phyloP scores from a whole-genome alignment of 2,797 vertebrate genomes.

The Chaetophractus vellerosus region DNA sequence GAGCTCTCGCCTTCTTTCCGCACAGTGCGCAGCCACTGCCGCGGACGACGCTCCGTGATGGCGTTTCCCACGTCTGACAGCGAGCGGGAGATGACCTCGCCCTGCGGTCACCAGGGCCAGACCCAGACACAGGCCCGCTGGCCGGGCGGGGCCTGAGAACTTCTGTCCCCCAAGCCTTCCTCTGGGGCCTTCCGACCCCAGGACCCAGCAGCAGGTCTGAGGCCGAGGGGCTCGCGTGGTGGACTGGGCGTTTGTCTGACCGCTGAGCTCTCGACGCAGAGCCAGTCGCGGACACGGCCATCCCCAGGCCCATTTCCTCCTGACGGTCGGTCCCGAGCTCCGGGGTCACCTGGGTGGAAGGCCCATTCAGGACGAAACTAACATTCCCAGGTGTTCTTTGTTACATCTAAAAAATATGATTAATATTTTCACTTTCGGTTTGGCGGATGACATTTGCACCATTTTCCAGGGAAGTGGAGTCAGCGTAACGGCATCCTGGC shows the following conservation, averaged over 20 bases:
- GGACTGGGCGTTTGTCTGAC: no score
- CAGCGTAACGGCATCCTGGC: no score
- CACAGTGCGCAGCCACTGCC: rapidly evolving
- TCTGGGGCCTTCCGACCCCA: rapidly evolving
- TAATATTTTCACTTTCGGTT: no score
- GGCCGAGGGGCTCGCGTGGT: rapidly evolving
- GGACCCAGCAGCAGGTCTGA: rapidly evolving
- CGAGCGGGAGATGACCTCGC: rapidly evolving
- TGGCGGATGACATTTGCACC: no score
- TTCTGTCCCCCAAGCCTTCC: background rate
- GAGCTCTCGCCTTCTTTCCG: no score
- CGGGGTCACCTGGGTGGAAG: background rate
- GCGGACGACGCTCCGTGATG: rapidly evolving
- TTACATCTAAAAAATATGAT: background rate
- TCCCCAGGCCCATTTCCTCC: rapidly evolving
- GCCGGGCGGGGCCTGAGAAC: rapidly evolving
- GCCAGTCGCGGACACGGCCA: rapidly evolving
- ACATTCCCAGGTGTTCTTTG: background rate
- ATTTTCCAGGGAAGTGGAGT: no score
- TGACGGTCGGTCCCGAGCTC: background rate
- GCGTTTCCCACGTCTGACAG: background rate
- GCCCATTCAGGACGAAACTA: rapidly evolving
- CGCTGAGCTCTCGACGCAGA: background rate
- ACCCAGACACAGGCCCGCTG: background rate
- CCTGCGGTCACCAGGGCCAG: background rate